These are phyloP conservation scores for Ophiothrix spiculata DNA, from an alignment of 35 echinoderm and acorn worm genomes.

Conservation along the genomic window DNA sequence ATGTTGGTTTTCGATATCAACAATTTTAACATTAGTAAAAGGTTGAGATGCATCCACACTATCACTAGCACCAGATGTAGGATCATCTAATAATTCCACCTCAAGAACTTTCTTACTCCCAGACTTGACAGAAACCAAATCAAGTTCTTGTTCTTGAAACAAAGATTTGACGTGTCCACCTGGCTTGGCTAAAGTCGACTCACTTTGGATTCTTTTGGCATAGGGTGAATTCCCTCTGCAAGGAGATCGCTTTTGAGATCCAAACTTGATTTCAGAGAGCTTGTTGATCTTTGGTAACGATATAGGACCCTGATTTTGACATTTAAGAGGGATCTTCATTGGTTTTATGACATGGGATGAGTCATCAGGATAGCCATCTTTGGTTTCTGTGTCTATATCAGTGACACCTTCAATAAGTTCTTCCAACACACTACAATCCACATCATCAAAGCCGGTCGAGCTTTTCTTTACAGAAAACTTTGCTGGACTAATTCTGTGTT, in stretches of 20 bases:
- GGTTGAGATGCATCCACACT: neutral
- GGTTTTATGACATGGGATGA: conserved; percentile 3
- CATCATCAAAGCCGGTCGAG: neutral
- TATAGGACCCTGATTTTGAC: neutral
- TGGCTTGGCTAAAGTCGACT: neutral
- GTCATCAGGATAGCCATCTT: neutral
- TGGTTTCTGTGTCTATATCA: neutral
- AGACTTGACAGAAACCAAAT: no score
- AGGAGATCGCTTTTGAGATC: conserved; percentile 40
- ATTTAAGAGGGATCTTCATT: conserved; percentile 10
- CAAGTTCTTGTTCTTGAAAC: no score
- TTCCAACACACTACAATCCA: neutral
- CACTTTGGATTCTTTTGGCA: conserved; percentile 23
- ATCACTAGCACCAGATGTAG: no score
- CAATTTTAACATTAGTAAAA: neutral
- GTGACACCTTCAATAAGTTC: neutral
- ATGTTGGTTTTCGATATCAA: neutral
- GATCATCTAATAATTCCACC: no score
- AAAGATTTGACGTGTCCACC: neutral
- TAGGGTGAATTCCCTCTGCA: conserved; percentile 48
- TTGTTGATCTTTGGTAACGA: neutral
- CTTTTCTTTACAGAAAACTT: neutral
- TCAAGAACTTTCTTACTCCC: no score
- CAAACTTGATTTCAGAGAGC: neutral
- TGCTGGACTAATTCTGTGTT: neutral